A percentile compares a stretch with the other conserved stretches of the same genome.
Conservation (phyloP, 2,797 vertebrate genomes). For the Picus viridis region DNA sequence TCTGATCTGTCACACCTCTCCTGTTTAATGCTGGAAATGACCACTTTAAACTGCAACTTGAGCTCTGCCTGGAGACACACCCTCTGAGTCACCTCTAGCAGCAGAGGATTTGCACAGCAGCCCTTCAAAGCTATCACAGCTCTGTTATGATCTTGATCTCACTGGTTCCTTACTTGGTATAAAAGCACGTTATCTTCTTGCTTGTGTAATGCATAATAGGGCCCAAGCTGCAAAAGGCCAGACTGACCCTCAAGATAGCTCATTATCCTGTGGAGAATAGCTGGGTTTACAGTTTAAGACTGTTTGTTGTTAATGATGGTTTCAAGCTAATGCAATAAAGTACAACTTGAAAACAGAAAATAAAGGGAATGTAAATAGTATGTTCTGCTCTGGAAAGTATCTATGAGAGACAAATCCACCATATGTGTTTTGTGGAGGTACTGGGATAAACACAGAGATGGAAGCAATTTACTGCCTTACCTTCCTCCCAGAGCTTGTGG, state of each 20-base stretch:
- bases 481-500: not conserved
- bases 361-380: not conserved
- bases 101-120: not conserved
- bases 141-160: not conserved
- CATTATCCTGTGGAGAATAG: not conserved
- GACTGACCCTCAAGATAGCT: not conserved
- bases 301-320: not conserved
- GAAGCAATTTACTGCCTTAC: not conserved
- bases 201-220: not conserved
- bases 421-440: not conserved
- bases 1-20: not conserved
- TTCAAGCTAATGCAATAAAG: not conserved
- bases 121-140: not conserved
- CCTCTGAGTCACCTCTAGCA: not conserved
- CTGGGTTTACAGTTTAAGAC: not conserved
- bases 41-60: not conserved
- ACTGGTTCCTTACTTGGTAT: not conserved
- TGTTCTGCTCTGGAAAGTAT: not conserved
- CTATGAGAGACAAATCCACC: not conserved
- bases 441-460: not conserved
- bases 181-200: not conserved
- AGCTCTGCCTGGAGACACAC: not conserved
- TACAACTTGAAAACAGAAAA: not conserved
- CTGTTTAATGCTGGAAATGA: not conserved
- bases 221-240: not conserved